Conservation (phyloP, 2,113 vertebrate species). For the Xiphophorus hellerii region DNA sequence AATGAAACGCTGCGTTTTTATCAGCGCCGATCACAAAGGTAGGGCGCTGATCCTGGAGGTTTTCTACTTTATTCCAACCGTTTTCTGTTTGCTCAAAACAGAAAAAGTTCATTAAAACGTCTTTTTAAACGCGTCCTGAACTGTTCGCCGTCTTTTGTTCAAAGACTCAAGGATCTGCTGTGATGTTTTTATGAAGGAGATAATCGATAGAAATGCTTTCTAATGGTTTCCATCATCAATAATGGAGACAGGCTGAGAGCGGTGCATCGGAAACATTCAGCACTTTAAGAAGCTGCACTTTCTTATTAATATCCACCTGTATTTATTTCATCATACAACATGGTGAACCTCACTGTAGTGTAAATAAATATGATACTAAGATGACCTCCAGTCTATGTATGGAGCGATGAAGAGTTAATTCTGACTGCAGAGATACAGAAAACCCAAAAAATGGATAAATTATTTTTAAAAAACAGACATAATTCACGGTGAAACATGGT, state of each 20-base stretch:
- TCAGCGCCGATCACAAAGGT: too few relatives aligned
- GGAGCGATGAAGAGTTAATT: neutral
- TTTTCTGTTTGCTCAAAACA: neutral
- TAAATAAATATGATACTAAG: neutral
- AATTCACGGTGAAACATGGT: neutral
- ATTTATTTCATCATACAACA: constrained; percentile 24
- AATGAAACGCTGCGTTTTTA: neutral
- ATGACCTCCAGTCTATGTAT: neutral
- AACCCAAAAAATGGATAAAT: neutral
- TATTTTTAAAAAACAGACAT: neutral
- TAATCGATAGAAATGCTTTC: constrained; percentile 62
- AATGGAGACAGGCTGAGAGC: constrained; percentile 53
- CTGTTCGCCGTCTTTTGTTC: constrained; percentile 5
- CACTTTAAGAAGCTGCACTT: constrained; percentile 19
- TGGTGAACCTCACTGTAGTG: neutral
- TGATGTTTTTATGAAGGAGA: constrained; percentile 25
- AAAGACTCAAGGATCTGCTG: constrained; percentile 16
- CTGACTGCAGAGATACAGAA: neutral
- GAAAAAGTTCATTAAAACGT: neutral
- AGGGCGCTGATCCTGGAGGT: too few relatives aligned
- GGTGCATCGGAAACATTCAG: constrained; percentile 25
- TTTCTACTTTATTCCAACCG: too few relatives aligned
- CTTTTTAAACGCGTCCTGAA: neutral
- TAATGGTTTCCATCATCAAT: constrained; percentile 75
- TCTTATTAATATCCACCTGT: constrained; percentile 28